phyloP scores from a whole-genome alignment of 2,113 vertebrate species.

The Gracilinanus agilis region DNA sequence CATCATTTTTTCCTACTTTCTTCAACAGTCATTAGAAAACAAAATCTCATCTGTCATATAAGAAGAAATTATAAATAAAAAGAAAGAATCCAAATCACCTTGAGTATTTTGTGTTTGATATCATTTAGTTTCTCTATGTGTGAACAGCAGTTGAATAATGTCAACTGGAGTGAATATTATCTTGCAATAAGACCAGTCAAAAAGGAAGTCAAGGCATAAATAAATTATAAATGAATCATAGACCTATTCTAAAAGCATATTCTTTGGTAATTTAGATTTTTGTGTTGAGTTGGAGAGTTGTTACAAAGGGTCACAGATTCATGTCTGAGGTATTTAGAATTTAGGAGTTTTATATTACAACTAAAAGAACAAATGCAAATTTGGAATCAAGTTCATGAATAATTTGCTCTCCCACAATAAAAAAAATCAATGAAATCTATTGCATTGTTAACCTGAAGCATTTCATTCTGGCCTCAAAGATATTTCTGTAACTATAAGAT shows the following conservation, averaged over 20 bases:
- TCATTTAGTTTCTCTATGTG: conserved; percentile 42
- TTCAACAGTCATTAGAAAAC: conserved; percentile 17
- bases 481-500: neutral
- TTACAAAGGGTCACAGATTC: conserved; percentile 30
- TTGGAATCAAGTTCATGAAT: conserved; percentile 46
- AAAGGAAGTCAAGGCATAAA: conserved; percentile 55
- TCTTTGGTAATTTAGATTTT: conserved; percentile 20
- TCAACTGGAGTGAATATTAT: conserved; percentile 59
- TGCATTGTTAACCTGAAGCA: neutral
- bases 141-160: conserved; percentile 57
- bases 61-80: neutral
- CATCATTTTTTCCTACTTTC: conserved; percentile 47
- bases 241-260: conserved; percentile 19
- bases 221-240: conserved; percentile 62
- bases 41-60: conserved; percentile 55
- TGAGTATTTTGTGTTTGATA: conserved; percentile 57
- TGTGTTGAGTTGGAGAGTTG: neutral
- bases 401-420: neutral
- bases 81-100: conserved; percentile 44
- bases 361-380: conserved; percentile 42
- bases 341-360: conserved; percentile 8
- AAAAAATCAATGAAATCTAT: conserved; percentile 42
- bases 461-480: conserved; percentile 56
- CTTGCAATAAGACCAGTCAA: conserved; percentile 63
- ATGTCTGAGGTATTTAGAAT: conserved; percentile 41